phyloP scores from a whole-genome alignment of 2,113 vertebrate species.

The Aptenodytes forsteri region DNA sequence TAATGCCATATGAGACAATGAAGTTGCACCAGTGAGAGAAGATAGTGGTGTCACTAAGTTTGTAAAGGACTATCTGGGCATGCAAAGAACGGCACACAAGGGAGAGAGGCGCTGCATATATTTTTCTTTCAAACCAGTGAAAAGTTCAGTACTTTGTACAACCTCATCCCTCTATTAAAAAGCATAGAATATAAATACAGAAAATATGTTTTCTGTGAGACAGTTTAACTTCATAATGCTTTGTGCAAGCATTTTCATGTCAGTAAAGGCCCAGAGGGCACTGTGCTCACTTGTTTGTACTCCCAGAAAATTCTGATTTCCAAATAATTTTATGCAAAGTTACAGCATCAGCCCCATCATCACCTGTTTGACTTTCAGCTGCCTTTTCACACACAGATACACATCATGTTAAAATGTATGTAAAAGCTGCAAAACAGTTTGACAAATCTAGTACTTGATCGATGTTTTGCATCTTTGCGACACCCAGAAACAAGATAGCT shows the following conservation, averaged over 20 bases:
- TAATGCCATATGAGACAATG: neutral
- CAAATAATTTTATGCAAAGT: neutral
- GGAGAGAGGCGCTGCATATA: neutral
- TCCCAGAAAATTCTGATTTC: neutral
- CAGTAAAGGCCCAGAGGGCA: neutral
- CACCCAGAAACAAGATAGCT: neutral
- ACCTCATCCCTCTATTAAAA: neutral
- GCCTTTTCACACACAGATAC: neutral
- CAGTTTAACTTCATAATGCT: neutral
- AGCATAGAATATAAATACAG: neutral
- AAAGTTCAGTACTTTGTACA: neutral
- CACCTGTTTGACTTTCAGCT: neutral
- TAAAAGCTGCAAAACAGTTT: neutral
- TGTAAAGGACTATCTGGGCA: neutral
- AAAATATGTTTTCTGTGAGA: neutral
- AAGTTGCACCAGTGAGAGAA: neutral
- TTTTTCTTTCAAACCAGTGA: neutral
- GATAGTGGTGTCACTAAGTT: neutral
- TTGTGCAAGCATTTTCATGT: neutral
- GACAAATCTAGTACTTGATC: neutral
- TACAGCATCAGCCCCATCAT: neutral
- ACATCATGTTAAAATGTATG: neutral
- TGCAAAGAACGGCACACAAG: neutral
- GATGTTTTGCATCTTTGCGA: neutral
- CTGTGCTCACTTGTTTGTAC: neutral